Base-by-base conservation (phyloP, 2,888 invertebrate genomes). In the Smittia sp. region DNA sequence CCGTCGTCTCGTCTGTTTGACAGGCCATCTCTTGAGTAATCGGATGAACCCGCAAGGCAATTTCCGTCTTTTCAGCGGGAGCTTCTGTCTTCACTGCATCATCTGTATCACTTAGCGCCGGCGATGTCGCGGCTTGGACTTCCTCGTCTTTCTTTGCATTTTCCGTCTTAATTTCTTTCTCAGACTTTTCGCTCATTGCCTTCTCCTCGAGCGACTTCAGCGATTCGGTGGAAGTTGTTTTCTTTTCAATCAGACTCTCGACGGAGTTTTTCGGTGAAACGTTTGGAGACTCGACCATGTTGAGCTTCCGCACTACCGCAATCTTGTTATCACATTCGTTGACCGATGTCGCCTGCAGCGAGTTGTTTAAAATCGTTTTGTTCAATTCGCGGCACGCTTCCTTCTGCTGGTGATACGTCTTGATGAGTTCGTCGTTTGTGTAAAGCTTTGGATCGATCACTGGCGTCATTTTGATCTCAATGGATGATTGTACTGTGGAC, bases 41-140 rank as follows among this genome's bases (percentile, higher is more conserved):
- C 86, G 72, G 62, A 38, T 62, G 72, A 38, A 88, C 87, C 76
- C 87, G 83, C 22, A 89, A 80, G 20, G 88, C 84, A 7, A 89
- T 84, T 79, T 89, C 88, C 76, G 88, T 87, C 77, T 88, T 83
- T 78, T 89, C 88, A 76, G 88, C 84, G 76, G 88, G 79, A 75
- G 86, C 86, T 27, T n/a, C 54, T 1, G 1, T 83, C 84, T 77
- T 85, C 84, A 73, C 84, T 80, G 1, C 83, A 84, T 75, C 77
- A 76, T 0, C 79, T 78, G 65, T 77, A 76, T 25, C 76, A 54
- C 38, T 46, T 24, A 15, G 9, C 32, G 13, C 15, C n/a, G 65
- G 65, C 6, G 68, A 68, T 25, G 69, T 13, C n/a, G 22, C 58
- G 9, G 22, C 58, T 1, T 58, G 7, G 13, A 15, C 62, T 24